phyloP scores from a whole-genome alignment of 2,888 invertebrate species.

The Limnephilus auricula region DNA sequence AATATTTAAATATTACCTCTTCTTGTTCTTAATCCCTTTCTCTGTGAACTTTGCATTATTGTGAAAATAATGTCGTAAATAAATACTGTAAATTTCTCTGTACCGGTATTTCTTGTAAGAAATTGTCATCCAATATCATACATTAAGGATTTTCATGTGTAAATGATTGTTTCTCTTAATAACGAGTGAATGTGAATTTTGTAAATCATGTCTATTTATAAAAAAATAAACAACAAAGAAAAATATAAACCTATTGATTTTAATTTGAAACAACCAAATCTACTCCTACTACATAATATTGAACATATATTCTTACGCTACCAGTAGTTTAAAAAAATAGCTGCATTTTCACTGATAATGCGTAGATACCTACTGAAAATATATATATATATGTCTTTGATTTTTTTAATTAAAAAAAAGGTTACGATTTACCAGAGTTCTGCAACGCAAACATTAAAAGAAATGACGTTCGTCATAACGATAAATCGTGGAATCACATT shows the following conservation, averaged over 20 bases:
- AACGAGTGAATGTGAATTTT: conserved; percentile 21
- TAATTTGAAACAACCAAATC: neutral
- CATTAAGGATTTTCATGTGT: neutral
- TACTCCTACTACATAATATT: neutral
- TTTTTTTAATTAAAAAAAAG: too few species aligned
- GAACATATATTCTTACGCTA: too few species aligned
- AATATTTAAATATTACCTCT: neutral
- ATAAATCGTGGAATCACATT: too few species aligned
- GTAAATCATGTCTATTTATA: conserved; percentile 18
- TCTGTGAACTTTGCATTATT: neutral
- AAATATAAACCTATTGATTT: neutral
- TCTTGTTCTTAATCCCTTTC: neutral
- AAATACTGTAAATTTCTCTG: neutral
- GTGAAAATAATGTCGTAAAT: neutral
- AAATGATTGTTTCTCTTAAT: conserved; percentile 10
- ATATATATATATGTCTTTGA: too few species aligned
- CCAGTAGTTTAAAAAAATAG: too few species aligned
- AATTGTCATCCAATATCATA: neutral
- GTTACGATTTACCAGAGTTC: too few species aligned
- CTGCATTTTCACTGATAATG: too few species aligned
- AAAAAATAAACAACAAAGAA: conserved; percentile 13
- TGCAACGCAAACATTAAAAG: too few species aligned
- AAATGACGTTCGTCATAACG: too few species aligned
- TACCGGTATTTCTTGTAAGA: neutral
- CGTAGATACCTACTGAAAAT: too few species aligned